Evolutionary conservation across 2,888 invertebrate genomes (phyloP), one percentile per base, ranked within the genome.

Genomic region (Apocheima hispidaria): DNA sequence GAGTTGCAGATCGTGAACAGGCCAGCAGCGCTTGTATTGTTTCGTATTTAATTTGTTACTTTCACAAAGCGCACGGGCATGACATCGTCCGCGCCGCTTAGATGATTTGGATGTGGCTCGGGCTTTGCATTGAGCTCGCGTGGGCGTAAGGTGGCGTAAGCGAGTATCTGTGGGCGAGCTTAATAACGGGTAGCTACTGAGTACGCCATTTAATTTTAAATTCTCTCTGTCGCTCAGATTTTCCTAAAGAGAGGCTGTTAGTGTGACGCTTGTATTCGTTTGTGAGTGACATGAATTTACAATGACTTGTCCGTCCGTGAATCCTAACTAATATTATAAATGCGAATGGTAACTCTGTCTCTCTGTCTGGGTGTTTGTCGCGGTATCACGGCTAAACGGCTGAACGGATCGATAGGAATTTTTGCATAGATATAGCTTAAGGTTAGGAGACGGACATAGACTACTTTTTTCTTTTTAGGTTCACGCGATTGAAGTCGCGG

Each of bases 151-250:
- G 33, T 21, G 41, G 53, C n/a, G 46, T 46, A 20, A 28, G 33
- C 28, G 10, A 50, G 26, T 46, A 23, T 51, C 30, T 41, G 53
- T 53, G 53, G 53, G 53, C 53, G 41, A 21, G 53, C n/a, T 35
- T 43, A 41, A 41, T 33, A 33, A 41, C 41, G 16, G 21, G 33
- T 23, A 23, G 14, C 33, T 18, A 53, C 53, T 16, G 20, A 30
- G 52, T 12, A 23, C 14, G 26, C 50, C 50, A 38, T 38, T 50
- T 50, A 38, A 6, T 23, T 14, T 50, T 38, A 38, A n/a, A n/a
- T n/a, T n/a, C n/a, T n/a, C n/a, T n/a, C n/a, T n/a, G 38, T 38
- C 50, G 23, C 10, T 50, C 23, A 50, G 16, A 38, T 50, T 38
- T 38, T 23, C 18, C 46, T 12, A 46, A 46, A 46, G 30, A 5